Conservation (phyloP, 2,888 invertebrate genomes). For the Coenonympha arcania region DNA sequence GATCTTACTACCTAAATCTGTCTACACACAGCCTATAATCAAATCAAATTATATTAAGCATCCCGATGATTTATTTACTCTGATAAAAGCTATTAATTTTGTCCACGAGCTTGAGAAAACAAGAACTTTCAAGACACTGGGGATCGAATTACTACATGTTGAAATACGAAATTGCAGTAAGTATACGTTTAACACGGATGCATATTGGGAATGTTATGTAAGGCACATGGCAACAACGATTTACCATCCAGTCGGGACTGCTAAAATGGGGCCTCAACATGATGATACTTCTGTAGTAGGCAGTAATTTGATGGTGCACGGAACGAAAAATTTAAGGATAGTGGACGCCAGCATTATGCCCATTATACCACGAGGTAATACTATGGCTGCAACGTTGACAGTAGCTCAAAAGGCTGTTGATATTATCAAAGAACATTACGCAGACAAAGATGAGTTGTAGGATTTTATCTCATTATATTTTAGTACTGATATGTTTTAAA, state of each 20-base stretch:
- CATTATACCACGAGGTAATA: slow-evolving; percentile 70
- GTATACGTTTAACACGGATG: slow-evolving; percentile 43
- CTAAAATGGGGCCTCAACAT: slow-evolving; percentile 76
- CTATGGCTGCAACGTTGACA: slow-evolving; percentile 70
- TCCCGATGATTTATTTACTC: slow-evolving; percentile 63
- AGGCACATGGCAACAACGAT: slow-evolving; percentile 68
- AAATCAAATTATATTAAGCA: slow-evolving; percentile 76
- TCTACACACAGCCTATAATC: slow-evolving; percentile 68
- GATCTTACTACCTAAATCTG: slow-evolving; percentile 68
- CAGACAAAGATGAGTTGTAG: slow-evolving; percentile 39
- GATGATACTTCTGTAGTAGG: slow-evolving; percentile 70
- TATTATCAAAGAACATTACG: slow-evolving; percentile 49
- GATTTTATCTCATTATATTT: neutral
- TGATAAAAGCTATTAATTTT: slow-evolving; percentile 55
- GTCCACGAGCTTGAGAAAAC: slow-evolving; percentile 52
- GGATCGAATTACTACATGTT: slow-evolving; percentile 44
- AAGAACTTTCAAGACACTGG: slow-evolving; percentile 44
- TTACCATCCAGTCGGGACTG: slow-evolving; percentile 81
- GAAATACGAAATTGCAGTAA: slow-evolving; percentile 46
- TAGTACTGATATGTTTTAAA: too few species aligned
- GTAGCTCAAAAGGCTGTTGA: slow-evolving; percentile 67
- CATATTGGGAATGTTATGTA: slow-evolving; percentile 75
- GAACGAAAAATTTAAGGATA: slow-evolving; percentile 67
- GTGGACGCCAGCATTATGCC: slow-evolving; percentile 73
- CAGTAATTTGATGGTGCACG: slow-evolving; percentile 64